Evolutionary conservation across 2,113 vertebrate species (phyloP).

Genomic region (Datnioides undecimradiatus): DNA sequence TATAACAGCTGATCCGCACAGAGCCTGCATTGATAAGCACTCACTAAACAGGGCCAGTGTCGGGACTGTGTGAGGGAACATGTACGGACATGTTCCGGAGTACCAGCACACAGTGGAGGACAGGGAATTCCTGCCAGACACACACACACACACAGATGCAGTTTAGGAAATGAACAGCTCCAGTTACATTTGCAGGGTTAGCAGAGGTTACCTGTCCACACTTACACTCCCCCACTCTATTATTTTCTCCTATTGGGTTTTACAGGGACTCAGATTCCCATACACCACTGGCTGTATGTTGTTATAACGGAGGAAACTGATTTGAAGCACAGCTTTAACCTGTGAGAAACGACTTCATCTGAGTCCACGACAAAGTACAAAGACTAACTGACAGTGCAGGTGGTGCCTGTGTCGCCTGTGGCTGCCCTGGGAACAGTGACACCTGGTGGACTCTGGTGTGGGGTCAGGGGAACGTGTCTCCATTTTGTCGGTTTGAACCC

Average conservation of each 20-base stretch:
- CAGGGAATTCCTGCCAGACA: conserved; percentile 7
- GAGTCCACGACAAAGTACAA: not conserved
- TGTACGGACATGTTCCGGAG: conserved; percentile 14
- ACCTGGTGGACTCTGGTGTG: not conserved
- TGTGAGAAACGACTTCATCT: not conserved
- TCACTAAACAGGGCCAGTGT: conserved; percentile 6
- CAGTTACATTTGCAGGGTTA: not conserved
- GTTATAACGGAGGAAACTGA: not conserved
- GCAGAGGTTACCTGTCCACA: not conserved
- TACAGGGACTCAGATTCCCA: not conserved
- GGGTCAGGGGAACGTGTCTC: not conserved
- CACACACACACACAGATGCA: not conserved
- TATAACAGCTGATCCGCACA: conserved; percentile 29
- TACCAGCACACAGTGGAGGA: not conserved
- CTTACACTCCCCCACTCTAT: not conserved
- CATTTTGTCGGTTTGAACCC: not conserved
- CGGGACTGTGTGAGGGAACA: not conserved
- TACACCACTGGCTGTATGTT: not conserved
- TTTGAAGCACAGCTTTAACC: not conserved
- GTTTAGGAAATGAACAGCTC: not conserved
- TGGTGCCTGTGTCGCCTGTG: not conserved
- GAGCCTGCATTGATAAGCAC: not conserved
- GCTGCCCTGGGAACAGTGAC: not conserved
- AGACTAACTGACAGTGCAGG: not conserved
- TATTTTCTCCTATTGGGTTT: not conserved